phyloP scores from a whole-genome alignment of 2,888 invertebrate species.

The Drosophila paracracens region DNA sequence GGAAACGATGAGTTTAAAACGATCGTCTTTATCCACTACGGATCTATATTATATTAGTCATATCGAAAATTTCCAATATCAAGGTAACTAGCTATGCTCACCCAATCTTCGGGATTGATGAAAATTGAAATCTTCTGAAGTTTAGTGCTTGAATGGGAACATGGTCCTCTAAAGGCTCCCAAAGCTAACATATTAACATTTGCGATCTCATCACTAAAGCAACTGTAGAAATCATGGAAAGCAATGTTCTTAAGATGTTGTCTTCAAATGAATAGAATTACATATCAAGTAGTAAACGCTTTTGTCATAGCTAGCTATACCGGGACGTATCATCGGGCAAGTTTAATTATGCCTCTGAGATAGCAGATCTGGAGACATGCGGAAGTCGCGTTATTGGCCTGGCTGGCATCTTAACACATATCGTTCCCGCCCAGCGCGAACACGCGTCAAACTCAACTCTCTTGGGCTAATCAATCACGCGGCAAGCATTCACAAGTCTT shows the following conservation, averaged over 20 bases:
- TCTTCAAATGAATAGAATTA: background rate
- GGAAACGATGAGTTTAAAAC: background rate
- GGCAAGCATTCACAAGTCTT: conserved; percentile 59
- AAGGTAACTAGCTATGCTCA: background rate
- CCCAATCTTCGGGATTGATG: background rate
- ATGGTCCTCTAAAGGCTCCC: background rate
- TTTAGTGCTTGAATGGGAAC: background rate
- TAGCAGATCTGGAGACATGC: conserved; percentile 36
- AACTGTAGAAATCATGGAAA: background rate
- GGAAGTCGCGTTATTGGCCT: conserved; percentile 40
- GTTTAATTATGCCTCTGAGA: background rate
- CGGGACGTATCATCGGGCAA: background rate
- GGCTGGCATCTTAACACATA: conserved; percentile 25
- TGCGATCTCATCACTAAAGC: background rate
- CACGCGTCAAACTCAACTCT: conserved; percentile 38
- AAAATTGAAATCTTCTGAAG: background rate
- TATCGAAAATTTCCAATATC: background rate
- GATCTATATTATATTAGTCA: background rate
- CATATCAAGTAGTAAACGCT: background rate
- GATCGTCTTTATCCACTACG: background rate
- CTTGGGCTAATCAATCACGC: conserved; percentile 64
- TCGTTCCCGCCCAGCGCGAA: conserved; percentile 20
- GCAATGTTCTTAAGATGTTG: background rate
- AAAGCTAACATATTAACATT: background rate
- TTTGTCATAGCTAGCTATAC: background rate